Conservation (phyloP, 1,140 invertebrate species). For the Condylostylus longicornis region DNA sequence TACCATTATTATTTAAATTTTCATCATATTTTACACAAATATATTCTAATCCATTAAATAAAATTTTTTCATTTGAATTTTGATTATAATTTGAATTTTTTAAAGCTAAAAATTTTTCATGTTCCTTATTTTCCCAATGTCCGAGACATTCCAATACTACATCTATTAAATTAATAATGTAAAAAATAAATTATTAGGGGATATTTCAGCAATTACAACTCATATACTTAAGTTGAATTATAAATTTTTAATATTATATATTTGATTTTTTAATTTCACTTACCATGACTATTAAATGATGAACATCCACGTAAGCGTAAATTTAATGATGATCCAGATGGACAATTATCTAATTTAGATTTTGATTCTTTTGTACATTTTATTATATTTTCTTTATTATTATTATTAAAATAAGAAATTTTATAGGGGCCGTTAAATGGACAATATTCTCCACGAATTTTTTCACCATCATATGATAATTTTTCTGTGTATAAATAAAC, state of each 20-base stretch:
- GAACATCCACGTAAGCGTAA: constrained; percentile 42
- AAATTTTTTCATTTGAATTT: constrained; percentile 37
- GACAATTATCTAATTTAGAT: constrained; percentile 47
- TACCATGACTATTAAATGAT: constrained; percentile 39
- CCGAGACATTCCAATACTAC: constrained; percentile 51
- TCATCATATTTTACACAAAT: constrained; percentile 43
- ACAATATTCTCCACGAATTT: constrained; percentile 44
- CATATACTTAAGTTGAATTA: too few relatives aligned
- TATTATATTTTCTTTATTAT: constrained; percentile 34
- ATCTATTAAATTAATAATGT: too few relatives aligned
- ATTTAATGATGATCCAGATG: constrained; percentile 43
- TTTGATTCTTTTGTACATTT: constrained; percentile 39
- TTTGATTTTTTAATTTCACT: too few relatives aligned
- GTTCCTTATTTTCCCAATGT: constrained; percentile 43
- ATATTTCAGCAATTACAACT: too few relatives aligned
- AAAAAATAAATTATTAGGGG: too few relatives aligned
- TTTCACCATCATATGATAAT: constrained; percentile 34
- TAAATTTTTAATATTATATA: too few relatives aligned
- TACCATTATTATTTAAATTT: constrained; percentile 39
- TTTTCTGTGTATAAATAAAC: constrained; percentile 33
- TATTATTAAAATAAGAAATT: constrained; percentile 43
- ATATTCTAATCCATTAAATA: too few relatives aligned
- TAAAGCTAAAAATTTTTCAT: constrained; percentile 45
- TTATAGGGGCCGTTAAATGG: constrained; percentile 48
- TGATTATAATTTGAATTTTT: constrained; percentile 41